Percentiles rank a stretch among this genome's conserved stretches.
Conservation (phyloP, 2,888 invertebrate genomes). For the Conchocele bisecta region DNA sequence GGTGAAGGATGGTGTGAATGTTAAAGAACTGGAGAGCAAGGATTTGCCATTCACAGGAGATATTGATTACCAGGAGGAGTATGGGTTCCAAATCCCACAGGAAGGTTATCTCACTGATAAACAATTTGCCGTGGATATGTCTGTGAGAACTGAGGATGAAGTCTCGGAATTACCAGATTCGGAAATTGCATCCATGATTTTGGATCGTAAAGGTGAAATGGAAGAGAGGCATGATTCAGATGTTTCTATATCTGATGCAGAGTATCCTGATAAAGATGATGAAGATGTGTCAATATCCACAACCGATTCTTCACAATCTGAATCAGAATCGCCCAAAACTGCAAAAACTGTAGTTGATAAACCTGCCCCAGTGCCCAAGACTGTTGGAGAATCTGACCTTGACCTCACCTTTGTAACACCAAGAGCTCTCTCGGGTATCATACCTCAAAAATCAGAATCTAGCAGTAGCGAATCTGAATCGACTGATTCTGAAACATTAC, state of each 20-base stretch:
- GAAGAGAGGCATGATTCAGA: constrained; percentile 49
- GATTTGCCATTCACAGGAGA: constrained; percentile 12
- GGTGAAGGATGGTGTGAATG: constrained; percentile 3
- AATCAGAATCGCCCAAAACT: constrained; percentile 40
- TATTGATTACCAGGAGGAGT: constrained; percentile 47
- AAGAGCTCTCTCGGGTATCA: constrained; percentile 10
- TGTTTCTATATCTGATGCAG: constrained; percentile 54
- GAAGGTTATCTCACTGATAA: constrained; percentile 38
- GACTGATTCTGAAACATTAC: not conserved
- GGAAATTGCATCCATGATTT: constrained; percentile 56
- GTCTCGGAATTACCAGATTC: constrained; percentile 59
- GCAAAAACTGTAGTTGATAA: constrained; percentile 19
- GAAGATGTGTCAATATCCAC: constrained; percentile 55
- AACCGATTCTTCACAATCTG: constrained; percentile 49
- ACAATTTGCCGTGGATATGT: constrained; percentile 50
- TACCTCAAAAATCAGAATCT: not conserved
- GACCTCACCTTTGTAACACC: constrained; percentile 31
- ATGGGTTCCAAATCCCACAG: constrained; percentile 45
- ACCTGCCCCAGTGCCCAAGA: not conserved
- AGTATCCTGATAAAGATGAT: constrained; percentile 56
- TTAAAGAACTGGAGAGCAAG: constrained; percentile 1
- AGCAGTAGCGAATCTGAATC: not conserved
- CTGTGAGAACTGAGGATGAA: constrained; percentile 59
- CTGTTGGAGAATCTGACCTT: constrained; percentile 41
- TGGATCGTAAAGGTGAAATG: constrained; percentile 43